Evolutionary conservation across 1,140 invertebrate genomes (phyloP), one percentile per base, ranked within the genome.

Genomic region (Colletes latitarsis): DNA sequence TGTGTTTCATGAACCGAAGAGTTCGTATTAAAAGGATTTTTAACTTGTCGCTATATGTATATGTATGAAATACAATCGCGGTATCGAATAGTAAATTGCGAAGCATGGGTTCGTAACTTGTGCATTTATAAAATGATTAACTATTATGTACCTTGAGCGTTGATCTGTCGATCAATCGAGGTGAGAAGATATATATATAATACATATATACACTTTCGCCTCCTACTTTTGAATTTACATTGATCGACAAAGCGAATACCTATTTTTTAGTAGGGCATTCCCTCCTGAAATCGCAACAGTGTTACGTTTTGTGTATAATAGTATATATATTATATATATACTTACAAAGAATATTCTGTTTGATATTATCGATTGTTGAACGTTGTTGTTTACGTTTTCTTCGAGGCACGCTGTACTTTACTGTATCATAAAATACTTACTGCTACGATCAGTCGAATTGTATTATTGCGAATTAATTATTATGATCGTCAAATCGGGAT

Each of bases 301-400:
- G 91, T 92, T 93, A 92, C 89, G 91, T 93, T 92, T 92, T 93
- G 67, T 92, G 90, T 93, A 92, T 91, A 67, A 91, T 90, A 90
- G 87, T 89, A 89, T 83, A 83, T 85, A 85, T 76, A 52, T 82
- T 84, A 81, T 88, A 88, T 85, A 89, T 79, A 89, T 76, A 89
- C 73, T 86, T 86, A 78, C 76, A 84, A 85, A 87, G 88, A 86
- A 89, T 91, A 91, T 91, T 92, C 88, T 92, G 91, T 93, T 93
- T 92, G 89, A 93, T 93, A 93, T 92, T 92, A 93, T 92, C 88
- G 82, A 91, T 93, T 93, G 92, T 92, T 93, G 85, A 93, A 88
- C 91, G 84, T 93, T 93, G 91, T 92, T 92, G 91, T 92, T 93
- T 93, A 92, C 89, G 90, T 92, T 92, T 81, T 81, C 88, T 90